A percentile compares a stretch with the other conserved stretches of the same genome.
Conservation (phyloP, 2,113 vertebrate genomes). For the Odocoileus hemionus region DNA sequence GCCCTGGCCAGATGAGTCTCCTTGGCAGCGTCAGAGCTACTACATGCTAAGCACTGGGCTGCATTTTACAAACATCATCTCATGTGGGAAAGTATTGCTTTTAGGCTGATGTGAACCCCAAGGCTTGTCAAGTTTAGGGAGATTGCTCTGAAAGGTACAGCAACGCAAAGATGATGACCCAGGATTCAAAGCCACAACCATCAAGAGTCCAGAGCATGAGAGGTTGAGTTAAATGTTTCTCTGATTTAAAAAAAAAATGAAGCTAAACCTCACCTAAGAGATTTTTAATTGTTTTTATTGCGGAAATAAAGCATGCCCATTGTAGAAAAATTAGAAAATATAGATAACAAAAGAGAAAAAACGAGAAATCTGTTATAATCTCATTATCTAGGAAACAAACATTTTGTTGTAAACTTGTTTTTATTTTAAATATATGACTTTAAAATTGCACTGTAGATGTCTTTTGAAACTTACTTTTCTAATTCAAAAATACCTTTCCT, state of each 20-base stretch:
- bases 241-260: background rate
- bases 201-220: background rate
- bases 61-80: background rate
- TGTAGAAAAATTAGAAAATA: slow-evolving; percentile 14
- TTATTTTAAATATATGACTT: background rate
- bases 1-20: background rate
- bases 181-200: background rate
- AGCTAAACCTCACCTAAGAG: background rate
- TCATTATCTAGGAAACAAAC: background rate
- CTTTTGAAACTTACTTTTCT: slow-evolving; percentile 4
- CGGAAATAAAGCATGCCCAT: background rate
- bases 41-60: background rate
- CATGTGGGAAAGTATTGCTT: background rate
- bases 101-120: background rate
- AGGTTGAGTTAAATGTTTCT: background rate
- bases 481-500: background rate
- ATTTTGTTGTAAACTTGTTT: background rate
- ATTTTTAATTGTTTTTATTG: background rate
- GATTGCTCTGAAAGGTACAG: background rate
- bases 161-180: background rate
- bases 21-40: background rate
- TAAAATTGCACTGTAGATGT: background rate
- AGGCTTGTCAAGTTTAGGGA: background rate
- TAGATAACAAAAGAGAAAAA: background rate
- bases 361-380: background rate